Base-by-base conservation (phyloP, 2,888 invertebrate species). In the Lasioglossum calceatum region DNA sequence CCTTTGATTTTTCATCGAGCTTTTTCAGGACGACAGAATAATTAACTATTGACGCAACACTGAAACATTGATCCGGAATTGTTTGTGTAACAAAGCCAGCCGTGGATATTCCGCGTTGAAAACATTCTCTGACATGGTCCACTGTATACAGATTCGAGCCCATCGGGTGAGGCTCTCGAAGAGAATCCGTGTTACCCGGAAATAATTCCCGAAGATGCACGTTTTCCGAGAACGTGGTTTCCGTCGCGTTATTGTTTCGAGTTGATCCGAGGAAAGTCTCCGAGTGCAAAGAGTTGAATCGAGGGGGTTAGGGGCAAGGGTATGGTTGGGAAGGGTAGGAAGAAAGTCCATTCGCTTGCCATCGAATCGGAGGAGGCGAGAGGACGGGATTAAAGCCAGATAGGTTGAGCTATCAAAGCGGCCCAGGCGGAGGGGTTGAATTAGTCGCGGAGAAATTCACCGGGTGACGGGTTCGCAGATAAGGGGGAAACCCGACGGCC, bases 401-500 rank as follows among this genome's bases (percentile, higher is more conserved):
- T 79, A 85, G 23, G 14, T 36, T 14, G 14, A 54, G 84, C 42
- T 42, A 67, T 42, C 72, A 32, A 74, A 84, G 77, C 73, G 73
- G 75, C 54, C 39, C 58, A 58, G 27, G 50, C n/a, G 39, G 36
- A 54, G 77, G 72, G 86, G 76, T 75, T 79, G 78, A 86, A 78
- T 86, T 82, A 80, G 79, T 74, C 71, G 86, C 50, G 67, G 86
- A 75, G 85, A 85, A 81, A 85, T 85, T 85, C 71, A 81, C 71
- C 81, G 77, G 54, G 79, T 82, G 87, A 79, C 86, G 72, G 84
- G 50, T 47, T 74, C n/a, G 23, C 77, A 79, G 88, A 88, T 88
- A 88, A 88, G 88, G 19, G 76, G 76, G 50, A 74, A 64, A 64
- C 54, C 79, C 61, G 71, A 67, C 64, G 71, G 44, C 70, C 50